These are phyloP conservation scores for Sarcophaga caerulescens DNA, from an alignment of 2,888 invertebrate genomes.

Conservation along the genomic window DNA sequence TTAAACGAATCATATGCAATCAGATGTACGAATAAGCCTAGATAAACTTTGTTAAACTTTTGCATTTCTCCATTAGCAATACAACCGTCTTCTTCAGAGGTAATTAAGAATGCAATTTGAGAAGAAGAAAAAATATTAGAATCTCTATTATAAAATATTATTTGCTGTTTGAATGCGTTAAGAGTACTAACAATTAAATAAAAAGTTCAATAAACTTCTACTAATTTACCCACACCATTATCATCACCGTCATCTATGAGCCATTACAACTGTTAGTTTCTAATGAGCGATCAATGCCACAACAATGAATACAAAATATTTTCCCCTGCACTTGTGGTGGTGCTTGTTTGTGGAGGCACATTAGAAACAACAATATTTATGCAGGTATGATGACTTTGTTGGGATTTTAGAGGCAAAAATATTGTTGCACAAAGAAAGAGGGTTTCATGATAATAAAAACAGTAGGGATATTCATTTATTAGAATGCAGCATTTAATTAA, in stretches of 20 bases:
- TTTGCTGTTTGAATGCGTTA: neutral
- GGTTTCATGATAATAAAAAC: neutral
- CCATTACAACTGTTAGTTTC: constrained; percentile 50
- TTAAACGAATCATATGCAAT: too few species aligned
- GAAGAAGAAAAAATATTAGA: too few species aligned
- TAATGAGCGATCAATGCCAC: constrained; percentile 53
- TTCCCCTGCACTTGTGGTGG: neutral
- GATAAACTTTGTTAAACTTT: too few species aligned
- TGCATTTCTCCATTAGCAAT: too few species aligned
- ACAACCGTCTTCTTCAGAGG: too few species aligned
- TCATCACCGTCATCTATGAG: neutral
- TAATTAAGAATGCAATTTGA: too few species aligned
- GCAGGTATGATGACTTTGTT: constrained; percentile 8
- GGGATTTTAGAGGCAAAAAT: constrained; percentile 10
- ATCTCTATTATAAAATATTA: neutral
- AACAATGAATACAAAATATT: constrained; percentile 44
- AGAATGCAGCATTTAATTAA: too few species aligned
- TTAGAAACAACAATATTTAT: constrained; percentile 7
- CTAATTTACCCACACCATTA: constrained; percentile 16
- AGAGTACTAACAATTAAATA: constrained; percentile 9
- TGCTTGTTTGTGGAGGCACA: neutral
- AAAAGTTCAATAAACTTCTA: constrained; percentile 53
- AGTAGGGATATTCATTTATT: constrained; percentile 13
- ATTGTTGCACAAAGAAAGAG: neutral
- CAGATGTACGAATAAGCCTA: too few species aligned